Percentiles rank a stretch among this genome's conserved stretches.
These are phyloP conservation scores for Trinorchestia longiramus DNA, from an alignment of 1,140 invertebrate genomes.

Conservation along the genomic window DNA sequence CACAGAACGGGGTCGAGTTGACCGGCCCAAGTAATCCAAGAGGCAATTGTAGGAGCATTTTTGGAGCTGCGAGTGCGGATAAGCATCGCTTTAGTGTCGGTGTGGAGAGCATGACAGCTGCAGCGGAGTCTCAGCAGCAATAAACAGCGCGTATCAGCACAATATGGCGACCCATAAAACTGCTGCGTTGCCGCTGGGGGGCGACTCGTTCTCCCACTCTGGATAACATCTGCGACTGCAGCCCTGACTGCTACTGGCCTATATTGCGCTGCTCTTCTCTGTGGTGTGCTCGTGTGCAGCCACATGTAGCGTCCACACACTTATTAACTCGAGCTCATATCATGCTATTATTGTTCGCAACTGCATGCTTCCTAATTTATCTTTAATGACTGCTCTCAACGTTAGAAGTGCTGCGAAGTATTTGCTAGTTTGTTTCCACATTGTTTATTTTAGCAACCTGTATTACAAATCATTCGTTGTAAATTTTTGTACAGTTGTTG, in stretches of 20 bases:
- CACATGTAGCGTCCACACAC: neutral
- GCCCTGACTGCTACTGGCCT: neutral
- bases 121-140: conserved; percentile 40
- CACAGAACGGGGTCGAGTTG: neutral
- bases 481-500: too few relatives aligned
- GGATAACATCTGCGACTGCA: conserved; percentile 43
- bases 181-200: neutral
- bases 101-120: conserved; percentile 19
- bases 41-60: neutral
- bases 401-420: neutral
- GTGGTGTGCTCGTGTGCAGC: neutral
- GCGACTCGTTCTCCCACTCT: neutral
- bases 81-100: conserved; percentile 12
- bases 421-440: neutral
- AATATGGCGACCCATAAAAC: conserved; percentile 54
- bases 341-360: neutral
- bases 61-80: conserved; percentile 23
- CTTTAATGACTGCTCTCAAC: neutral
- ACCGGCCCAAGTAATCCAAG: neutral
- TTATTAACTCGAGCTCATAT: neutral
- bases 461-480: too few relatives aligned
- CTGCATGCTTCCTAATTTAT: neutral
- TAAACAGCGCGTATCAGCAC: conserved; percentile 50
- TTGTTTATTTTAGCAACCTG: neutral
- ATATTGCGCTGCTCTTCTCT: neutral